Evolutionary conservation across 2,113 vertebrate species (phyloP), one percentile per base, ranked within the genome.

Genomic region (Dunckerocampus dactyliophorus): DNA sequence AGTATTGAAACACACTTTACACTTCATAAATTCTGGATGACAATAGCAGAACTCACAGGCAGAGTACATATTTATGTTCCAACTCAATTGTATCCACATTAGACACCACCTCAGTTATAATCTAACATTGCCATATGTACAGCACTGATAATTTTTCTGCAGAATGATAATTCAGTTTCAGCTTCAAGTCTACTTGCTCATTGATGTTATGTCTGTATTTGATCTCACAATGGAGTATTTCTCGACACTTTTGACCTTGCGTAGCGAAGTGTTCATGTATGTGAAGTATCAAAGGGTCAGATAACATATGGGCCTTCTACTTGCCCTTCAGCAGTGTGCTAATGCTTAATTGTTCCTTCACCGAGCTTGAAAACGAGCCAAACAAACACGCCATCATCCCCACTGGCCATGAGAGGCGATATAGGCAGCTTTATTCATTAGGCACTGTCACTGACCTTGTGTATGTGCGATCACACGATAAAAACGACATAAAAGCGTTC

Each of bases 391-490:
- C n/a, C 50, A 51, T 67, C 57, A 55, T 70, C 63, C 75, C 74
- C 62, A 61, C 22, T 21, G 62, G 76, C 62, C 61, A 58, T 55
- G 21, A 62, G 76, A 77, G 71, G 69, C 64, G 71, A 62, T 59
- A 59, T 58, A 57, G 62, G 60, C 74, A 45, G 31, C 65, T 52
- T 63, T 65, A 58, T 68, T 76, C 72, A 58, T 81, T 63, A 59
- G 3, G 31, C 53, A 57, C 52, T 31, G 50, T 64, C 63, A 16
- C 53, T 73, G 75, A 73, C 75, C 83, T 83, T 82, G 71, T 54
- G 63, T 51, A 21, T 56, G 77, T 47, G 65, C 39, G 22, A 55
- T 59, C n/a, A 47, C 50, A 37, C 17, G 31, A 39, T 39, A 20
- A 42, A 56, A 56, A 56, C 54, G 52, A 7, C 21, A 71, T 76